These are phyloP conservation scores for Drosophila neonasuta DNA, from an alignment of 2,888 invertebrate genomes.

Conservation along the genomic window DNA sequence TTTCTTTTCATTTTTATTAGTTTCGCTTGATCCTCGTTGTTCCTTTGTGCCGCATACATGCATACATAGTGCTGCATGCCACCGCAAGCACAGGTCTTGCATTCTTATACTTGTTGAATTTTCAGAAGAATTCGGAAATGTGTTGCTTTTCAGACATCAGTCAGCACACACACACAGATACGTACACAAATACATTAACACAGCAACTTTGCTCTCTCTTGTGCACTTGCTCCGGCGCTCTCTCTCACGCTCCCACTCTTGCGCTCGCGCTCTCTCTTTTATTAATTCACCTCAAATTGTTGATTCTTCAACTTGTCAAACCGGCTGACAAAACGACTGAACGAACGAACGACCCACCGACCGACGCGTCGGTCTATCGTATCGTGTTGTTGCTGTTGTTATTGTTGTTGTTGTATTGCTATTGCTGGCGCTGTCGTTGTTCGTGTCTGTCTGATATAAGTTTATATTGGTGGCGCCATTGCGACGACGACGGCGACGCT, in stretches of 20 bases:
- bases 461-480: conserved; percentile 81
- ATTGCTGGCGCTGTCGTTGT: conserved; percentile 51
- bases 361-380: conserved; percentile 58
- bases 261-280: conserved; percentile 30
- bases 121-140: conserved; percentile 61
- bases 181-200: conserved; percentile 2
- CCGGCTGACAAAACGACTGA: conserved; percentile 72
- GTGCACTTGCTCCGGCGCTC: conserved; percentile 55
- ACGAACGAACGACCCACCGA: conserved; percentile 58
- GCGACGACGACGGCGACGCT: conserved; percentile 79
- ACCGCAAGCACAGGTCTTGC: conserved; percentile 24
- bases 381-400: conserved; percentile 32
- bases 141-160: conserved; percentile 41
- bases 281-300: conserved; percentile 74
- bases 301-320: conserved; percentile 77
- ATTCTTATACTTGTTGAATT: conserved; percentile 58
- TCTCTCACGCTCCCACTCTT: conserved; percentile 8
- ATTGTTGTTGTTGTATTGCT: conserved; percentile 36
- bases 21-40: conserved; percentile 29
- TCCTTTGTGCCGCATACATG: conserved; percentile 26
- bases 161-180: conserved; percentile 8
- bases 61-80: conserved; percentile 20
- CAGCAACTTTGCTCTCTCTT: conserved; percentile 40
- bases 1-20: conserved; percentile 24
- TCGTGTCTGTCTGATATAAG: conserved; percentile 77